Conservation (phyloP, 1,140 invertebrate genomes). For the Scaptodrosophila lebanonensis region DNA sequence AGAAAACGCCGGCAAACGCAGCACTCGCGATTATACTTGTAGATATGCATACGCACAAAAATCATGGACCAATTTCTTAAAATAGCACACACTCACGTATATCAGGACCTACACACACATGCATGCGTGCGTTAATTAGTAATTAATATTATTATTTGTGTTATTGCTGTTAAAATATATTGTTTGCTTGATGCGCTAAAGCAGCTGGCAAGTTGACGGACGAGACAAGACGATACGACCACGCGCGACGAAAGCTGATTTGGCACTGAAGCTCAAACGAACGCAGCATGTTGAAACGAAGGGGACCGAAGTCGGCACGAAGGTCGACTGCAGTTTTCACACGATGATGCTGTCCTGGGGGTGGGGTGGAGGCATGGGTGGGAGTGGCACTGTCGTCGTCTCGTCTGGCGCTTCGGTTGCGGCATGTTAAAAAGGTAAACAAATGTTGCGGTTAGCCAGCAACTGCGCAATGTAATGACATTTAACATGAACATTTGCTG, state of each 20-base stretch:
- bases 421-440: constrained; percentile 57
- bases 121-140: constrained; percentile 7
- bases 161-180: too few species aligned
- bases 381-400: too few species aligned
- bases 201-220: constrained; percentile 5
- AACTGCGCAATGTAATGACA: neutral
- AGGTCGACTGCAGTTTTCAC: too few species aligned
- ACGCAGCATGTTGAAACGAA: too few species aligned
- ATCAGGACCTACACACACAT: constrained; percentile 8
- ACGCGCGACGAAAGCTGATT: constrained; percentile 36
- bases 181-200: neutral
- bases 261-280: constrained; percentile 39
- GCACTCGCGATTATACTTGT: constrained; percentile 4
- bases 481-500: constrained; percentile 19
- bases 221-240: constrained; percentile 14
- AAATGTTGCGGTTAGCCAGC: constrained; percentile 42
- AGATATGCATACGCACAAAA: constrained; percentile 2
- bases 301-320: too few species aligned
- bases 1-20: too few species aligned
- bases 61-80: constrained; percentile 22
- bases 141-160: constrained; percentile 28
- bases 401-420: constrained; percentile 20
- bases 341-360: too few species aligned
- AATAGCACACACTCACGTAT: constrained; percentile 26
- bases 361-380: too few species aligned